Percentiles rank a stretch among this genome's conserved stretches.
These are phyloP conservation scores for Nemoura dubitans DNA, from an alignment of 2,888 invertebrate genomes.

Conservation along the genomic window DNA sequence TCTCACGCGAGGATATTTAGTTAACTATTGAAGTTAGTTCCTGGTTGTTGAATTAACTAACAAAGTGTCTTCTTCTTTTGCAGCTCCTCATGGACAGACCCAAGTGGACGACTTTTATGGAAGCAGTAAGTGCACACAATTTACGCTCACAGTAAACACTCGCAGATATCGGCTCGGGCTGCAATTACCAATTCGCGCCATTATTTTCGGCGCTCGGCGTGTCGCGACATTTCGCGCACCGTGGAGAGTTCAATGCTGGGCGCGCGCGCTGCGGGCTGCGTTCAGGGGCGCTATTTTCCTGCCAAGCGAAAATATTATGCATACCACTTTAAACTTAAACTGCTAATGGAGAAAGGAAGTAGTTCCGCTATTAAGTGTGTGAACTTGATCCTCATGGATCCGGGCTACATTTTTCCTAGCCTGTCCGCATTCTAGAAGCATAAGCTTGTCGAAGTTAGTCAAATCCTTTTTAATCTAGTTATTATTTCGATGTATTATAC, in stretches of 20 bases:
- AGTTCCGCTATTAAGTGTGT: neutral
- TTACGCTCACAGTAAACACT: neutral
- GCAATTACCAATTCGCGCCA: neutral
- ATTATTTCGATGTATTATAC: conserved; percentile 38
- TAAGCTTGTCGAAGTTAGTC: neutral
- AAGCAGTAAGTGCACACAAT: conserved; percentile 38
- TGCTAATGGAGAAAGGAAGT: neutral
- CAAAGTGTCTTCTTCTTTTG: conserved; percentile 49
- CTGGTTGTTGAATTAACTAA: neutral
- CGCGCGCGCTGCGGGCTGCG: neutral
- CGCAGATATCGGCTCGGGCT: neutral
- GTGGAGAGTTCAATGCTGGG: neutral
- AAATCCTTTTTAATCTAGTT: conserved; percentile 31
- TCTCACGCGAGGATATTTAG: neutral
- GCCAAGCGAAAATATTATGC: neutral
- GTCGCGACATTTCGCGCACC: neutral
- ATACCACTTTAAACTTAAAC: neutral
- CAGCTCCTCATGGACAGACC: conserved; percentile 59
- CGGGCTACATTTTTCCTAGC: neutral
- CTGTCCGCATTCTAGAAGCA: neutral
- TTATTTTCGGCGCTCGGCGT: neutral
- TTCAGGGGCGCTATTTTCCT: neutral
- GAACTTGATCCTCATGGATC: neutral
- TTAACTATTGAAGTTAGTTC: neutral
- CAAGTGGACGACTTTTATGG: conserved; percentile 59